These are phyloP conservation scores for Xenopus petersii DNA, from an alignment of 2,797 vertebrate genomes.

Conservation along the genomic window DNA sequence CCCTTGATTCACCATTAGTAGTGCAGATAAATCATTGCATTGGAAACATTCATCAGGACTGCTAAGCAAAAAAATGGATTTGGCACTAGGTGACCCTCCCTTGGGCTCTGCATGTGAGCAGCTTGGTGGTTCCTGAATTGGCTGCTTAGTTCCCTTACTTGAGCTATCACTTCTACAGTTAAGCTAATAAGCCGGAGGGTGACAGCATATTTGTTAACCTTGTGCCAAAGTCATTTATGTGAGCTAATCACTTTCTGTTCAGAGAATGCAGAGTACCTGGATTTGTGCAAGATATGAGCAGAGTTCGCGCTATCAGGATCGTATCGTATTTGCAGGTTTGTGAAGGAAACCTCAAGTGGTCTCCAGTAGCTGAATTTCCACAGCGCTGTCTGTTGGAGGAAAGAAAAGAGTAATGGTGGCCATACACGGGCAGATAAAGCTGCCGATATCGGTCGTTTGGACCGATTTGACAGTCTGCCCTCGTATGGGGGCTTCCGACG, in stretches of 20 bases:
- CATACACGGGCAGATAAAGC: no score
- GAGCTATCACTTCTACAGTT: neutral
- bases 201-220: conserved; percentile 22
- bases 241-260: conserved; percentile 16
- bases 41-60: conserved; percentile 9
- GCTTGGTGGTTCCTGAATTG: neutral
- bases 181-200: neutral
- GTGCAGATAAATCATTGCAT: neutral
- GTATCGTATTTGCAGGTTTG: no score
- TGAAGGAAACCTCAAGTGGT: no score
- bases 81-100: neutral
- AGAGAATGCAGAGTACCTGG: conserved; percentile 14
- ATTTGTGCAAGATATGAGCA: neutral
- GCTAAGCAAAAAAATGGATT: neutral
- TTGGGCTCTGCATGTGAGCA: conserved; percentile 2
- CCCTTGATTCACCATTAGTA: neutral
- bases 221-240: conserved; percentile 24
- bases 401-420: no score
- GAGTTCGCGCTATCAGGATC: no score
- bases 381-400: no score
- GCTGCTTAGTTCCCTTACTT: neutral
- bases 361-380: no score
- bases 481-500: no score
- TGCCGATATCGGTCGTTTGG: no score
- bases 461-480: no score